Base-by-base conservation (phyloP, 2,888 invertebrate species). In the Celastrina argiolus region DNA sequence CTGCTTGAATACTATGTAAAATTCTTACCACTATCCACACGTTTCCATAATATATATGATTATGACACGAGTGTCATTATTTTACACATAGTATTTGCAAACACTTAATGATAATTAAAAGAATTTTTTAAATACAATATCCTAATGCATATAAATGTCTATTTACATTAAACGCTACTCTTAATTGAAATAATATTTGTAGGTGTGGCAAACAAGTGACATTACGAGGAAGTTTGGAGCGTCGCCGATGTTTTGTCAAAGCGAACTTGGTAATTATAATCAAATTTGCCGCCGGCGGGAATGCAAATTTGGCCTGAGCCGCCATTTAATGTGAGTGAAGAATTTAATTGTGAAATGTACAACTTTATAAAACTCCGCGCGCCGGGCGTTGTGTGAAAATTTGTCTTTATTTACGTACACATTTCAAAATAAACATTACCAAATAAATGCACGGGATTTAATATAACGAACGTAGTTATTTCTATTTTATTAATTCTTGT, bases 211-310 rank as follows among this genome's bases (percentile, higher is more conserved):
- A 22, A 51, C 51, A 51, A 64, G 45, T 59, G 42, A 31, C 26
- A 64, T 58, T 39, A 64, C 26, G 34, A 22, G 26, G 22, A 67
- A 69, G 66, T 69, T 69, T 65, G 65, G 36, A 39, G 63, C 56
- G 56, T 64, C 42, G 63, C 39, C 64, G 18, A 67, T 69, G 65
- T 69, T 66, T 68, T 67, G 67, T 67, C 45, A 64, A 56, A 68
- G 64, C 69, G 51, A 69, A 69, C 67, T 72, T 68, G 65, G 71
- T 78, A 77, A 79, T 79, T 79, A 78, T 78, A 79, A 80, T 78
- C 72, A 74, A 78, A 78, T 80, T 80, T 70, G 66, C 68, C 72
- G 65, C 69, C 71, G 71, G 66, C 70, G 69, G 34, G 34, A 74
- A 80, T 78, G 78, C 76, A 74, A 80, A 80, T 80, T 74, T 65